Percentiles rank a stretch among this genome's conserved stretches.
Conservation (phyloP, 2,113 vertebrate species). For the Hyperoodon ampullatus region DNA sequence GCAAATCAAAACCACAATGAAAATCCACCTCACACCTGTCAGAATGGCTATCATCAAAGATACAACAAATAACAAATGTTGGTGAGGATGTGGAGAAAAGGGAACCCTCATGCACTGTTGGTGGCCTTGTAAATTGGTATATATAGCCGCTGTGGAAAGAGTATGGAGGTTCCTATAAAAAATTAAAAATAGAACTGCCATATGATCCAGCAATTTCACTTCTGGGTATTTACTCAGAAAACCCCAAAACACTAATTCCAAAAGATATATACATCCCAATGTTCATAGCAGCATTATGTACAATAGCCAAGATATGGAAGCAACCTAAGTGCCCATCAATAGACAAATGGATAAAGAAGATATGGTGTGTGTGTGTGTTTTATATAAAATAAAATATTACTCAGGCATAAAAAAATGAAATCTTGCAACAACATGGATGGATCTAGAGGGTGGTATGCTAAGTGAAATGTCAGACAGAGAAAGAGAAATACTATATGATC, state of each 20-base stretch:
- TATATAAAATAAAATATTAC: neutral
- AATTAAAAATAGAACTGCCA: neutral
- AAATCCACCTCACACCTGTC: neutral
- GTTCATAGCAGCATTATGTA: neutral
- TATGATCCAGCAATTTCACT: neutral
- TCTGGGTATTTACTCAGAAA: neutral
- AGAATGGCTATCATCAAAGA: neutral
- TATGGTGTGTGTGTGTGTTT: neutral
- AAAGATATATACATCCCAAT: neutral
- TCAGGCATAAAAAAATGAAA: neutral
- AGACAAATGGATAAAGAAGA: neutral
- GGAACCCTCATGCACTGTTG: neutral
- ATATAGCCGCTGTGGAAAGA: no score
- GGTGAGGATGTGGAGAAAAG: neutral
- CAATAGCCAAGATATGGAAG: neutral
- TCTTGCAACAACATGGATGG: neutral
- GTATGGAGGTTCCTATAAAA: neutral
- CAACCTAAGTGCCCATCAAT: neutral
- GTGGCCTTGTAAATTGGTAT: neutral
- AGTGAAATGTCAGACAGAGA: neutral
- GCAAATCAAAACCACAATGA: neutral
- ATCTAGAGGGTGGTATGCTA: neutral
- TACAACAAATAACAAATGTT: neutral
- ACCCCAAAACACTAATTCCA: neutral
- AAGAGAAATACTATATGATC: neutral